Conservation (phyloP, 2,888 invertebrate species). For the Fabriciana adippe region DNA sequence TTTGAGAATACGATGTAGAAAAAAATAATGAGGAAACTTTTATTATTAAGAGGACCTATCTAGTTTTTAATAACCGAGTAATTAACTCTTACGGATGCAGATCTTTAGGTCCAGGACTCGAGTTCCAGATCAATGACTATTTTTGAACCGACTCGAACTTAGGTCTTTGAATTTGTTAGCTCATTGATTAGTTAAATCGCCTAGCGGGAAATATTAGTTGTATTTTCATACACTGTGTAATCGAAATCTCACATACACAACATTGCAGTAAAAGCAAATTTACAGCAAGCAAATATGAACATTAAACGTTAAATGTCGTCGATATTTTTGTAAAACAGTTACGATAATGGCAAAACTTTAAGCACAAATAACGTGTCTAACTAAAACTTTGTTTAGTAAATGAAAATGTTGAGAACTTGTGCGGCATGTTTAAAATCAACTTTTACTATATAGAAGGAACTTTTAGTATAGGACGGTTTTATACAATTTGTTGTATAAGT, state of each 20-base stretch:
- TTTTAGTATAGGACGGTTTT: not conserved
- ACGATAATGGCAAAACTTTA: slow-evolving; percentile 8
- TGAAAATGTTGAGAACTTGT: slow-evolving; percentile 17
- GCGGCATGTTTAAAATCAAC: slow-evolving; percentile 19
- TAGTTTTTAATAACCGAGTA: too few species aligned
- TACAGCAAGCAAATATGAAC: slow-evolving; percentile 1
- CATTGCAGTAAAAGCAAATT: not conserved
- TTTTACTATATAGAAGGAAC: slow-evolving; percentile 8
- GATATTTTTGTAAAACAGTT: slow-evolving; percentile 13
- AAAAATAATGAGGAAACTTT: too few species aligned
- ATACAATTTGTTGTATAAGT: too few species aligned
- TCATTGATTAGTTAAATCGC: too few species aligned
- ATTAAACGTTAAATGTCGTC: slow-evolving; percentile 13
- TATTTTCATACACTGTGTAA: not conserved
- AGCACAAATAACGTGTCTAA: slow-evolving; percentile 15
- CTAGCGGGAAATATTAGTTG: too few species aligned
- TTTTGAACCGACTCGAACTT: too few species aligned
- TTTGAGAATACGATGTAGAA: too few species aligned
- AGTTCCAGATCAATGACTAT: too few species aligned
- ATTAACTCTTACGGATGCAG: too few species aligned
- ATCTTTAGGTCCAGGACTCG: too few species aligned
- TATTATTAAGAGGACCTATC: too few species aligned
- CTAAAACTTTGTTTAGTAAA: slow-evolving; percentile 20
- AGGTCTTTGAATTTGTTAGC: too few species aligned
- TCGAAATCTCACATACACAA: not conserved